A percentile compares a stretch with the other conserved stretches of the same genome.
Conservation (phyloP, 2,888 invertebrate species). For the Malthinus seriepunctatus region DNA sequence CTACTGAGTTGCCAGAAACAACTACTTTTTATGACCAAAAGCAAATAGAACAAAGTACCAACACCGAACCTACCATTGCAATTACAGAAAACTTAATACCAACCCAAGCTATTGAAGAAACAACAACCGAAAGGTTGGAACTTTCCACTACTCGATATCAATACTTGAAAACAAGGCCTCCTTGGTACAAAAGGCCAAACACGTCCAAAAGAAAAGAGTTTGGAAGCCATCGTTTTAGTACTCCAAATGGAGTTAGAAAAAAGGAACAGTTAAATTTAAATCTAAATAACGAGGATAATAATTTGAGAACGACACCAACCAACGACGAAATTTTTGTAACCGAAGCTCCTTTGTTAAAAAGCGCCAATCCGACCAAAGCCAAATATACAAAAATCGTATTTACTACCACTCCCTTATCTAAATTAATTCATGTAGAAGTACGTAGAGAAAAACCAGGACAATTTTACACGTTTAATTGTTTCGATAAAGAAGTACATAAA, state of each 20-base stretch:
- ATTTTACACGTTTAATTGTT: conserved; percentile 58
- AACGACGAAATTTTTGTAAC: conserved; percentile 41
- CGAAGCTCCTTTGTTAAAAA: conserved; percentile 47
- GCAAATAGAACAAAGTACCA: background rate
- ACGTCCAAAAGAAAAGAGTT: conserved; percentile 5
- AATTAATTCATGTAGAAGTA: conserved; percentile 48
- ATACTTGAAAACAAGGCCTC: conserved; percentile 21
- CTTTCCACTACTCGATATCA: conserved; percentile 14
- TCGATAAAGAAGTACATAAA: conserved; percentile 58
- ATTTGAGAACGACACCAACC: background rate
- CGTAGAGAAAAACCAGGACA: conserved; percentile 21
- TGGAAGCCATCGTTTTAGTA: conserved; percentile 21
- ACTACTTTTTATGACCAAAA: background rate
- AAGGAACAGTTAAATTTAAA: conserved; percentile 27
- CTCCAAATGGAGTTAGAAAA: background rate
- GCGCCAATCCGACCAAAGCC: conserved; percentile 50
- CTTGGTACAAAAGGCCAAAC: conserved; percentile 20
- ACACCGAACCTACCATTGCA: conserved; percentile 2
- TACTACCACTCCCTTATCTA: conserved; percentile 48
- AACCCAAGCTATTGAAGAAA: background rate
- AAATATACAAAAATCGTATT: conserved; percentile 39
- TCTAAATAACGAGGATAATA: background rate
- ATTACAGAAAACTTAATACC: background rate
- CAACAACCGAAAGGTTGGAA: background rate
- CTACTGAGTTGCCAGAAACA: background rate